Evolutionary conservation across 2,113 vertebrate genomes (phyloP).

Genomic region (Rhinopomastus cyanomelas): DNA sequence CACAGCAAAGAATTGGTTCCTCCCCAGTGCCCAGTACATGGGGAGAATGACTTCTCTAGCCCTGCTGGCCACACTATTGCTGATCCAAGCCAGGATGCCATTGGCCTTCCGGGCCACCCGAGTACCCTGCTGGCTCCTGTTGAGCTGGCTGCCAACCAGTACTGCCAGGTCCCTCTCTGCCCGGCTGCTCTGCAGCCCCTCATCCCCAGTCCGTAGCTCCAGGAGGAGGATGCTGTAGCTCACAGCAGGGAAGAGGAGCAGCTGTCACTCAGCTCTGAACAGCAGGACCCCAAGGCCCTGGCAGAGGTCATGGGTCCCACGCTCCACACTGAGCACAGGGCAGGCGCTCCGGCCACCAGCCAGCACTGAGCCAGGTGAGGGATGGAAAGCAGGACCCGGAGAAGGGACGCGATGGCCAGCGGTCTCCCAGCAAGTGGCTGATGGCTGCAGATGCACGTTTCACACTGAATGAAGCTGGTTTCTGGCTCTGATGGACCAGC

Average conservation of each 20-base stretch:
- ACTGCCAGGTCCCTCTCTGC: no score
- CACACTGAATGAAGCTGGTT: not conserved
- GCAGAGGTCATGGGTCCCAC: not conserved
- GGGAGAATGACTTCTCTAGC: no score
- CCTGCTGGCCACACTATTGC: no score
- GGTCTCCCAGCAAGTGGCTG: not conserved
- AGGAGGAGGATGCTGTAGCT: not conserved
- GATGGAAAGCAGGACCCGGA: not conserved
- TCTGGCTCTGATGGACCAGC: not conserved
- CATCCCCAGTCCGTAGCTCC: no score
- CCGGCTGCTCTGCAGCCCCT: no score
- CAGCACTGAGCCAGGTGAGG: fast-evolving
- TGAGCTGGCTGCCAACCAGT: no score
- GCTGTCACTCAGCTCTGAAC: not conserved
- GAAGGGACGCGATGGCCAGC: not conserved
- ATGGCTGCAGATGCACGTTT: not conserved
- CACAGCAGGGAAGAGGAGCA: not conserved
- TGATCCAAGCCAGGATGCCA: no score
- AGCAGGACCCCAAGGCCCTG: not conserved
- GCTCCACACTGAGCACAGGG: not conserved
- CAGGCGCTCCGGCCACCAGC: not conserved
- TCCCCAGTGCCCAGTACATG: no score
- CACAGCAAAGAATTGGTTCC: no score
- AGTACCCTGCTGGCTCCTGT: no score
- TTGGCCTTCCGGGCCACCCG: no score